Evolutionary conservation across 1,140 invertebrate genomes (phyloP).

Genomic region (Ceratina japonica): DNA sequence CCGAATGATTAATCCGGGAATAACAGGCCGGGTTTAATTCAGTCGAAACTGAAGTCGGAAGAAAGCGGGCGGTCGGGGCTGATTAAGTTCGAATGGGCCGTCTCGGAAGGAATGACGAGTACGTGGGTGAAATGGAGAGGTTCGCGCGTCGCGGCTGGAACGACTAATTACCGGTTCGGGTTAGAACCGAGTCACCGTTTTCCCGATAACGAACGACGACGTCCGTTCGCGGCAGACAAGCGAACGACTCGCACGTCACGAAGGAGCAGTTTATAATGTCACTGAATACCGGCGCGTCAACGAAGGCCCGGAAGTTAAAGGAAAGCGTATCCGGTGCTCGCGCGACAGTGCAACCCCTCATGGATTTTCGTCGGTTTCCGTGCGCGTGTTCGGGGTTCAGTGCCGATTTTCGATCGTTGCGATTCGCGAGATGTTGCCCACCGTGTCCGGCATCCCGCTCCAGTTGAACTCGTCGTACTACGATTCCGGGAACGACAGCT

Average conservation of each 20-base stretch:
- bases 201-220: background rate
- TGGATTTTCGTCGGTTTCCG: conserved; percentile 34
- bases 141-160: background rate
- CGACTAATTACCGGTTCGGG: conserved; percentile 16
- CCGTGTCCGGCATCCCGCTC: conserved; percentile 67
- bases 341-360: background rate
- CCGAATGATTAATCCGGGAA: background rate
- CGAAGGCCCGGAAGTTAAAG: conserved; percentile 31
- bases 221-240: background rate
- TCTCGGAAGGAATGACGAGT: background rate
- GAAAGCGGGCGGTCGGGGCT: background rate
- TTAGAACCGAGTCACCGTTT: background rate
- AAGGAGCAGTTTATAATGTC: conserved; percentile 53
- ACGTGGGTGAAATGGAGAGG: background rate
- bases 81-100: background rate
- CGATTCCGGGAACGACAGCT: conserved; percentile 68
- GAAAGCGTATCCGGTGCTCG: conserved; percentile 7
- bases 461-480: conserved; percentile 73
- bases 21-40: too few species aligned
- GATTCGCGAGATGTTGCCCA: conserved; percentile 64
- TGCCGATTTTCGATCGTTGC: background rate
- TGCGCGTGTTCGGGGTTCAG: background rate
- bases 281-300: conserved; percentile 39
- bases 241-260: conserved; percentile 13
- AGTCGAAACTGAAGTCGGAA: too few species aligned